A percentile compares a stretch with the other conserved stretches of the same genome.
Conservation (phyloP, 2,888 invertebrate species). For the Zygaena filipendulae region DNA sequence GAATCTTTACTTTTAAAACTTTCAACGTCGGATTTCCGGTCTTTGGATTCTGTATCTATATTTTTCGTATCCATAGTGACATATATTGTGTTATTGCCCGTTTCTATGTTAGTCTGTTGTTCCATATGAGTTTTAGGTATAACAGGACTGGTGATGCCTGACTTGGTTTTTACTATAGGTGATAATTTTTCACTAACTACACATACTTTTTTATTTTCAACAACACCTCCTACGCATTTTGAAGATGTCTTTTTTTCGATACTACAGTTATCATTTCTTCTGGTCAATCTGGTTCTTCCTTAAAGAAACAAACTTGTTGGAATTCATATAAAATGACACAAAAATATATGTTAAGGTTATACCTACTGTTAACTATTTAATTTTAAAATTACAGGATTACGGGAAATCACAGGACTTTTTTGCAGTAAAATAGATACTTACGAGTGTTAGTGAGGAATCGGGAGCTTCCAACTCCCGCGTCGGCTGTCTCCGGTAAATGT, state of each 20-base stretch:
- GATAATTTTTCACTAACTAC: conserved; percentile 35
- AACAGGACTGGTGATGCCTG: conserved; percentile 32
- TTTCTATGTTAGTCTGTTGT: too few relatives aligned
- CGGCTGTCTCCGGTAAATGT: conserved; percentile 38
- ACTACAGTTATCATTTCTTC: conserved; percentile 22
- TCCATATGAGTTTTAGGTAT: too few relatives aligned
- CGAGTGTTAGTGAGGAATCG: conserved; percentile 24
- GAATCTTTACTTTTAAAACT: too few relatives aligned
- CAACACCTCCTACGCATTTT: conserved; percentile 36
- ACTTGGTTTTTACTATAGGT: conserved; percentile 33
- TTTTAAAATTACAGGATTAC: too few relatives aligned
- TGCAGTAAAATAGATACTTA: conserved; percentile 21
- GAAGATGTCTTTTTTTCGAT: conserved; percentile 34
- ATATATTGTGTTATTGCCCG: too few relatives aligned
- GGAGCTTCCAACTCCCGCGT: conserved; percentile 37
- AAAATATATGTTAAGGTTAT: background rate
- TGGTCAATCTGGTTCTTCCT: conserved; percentile 25
- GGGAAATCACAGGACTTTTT: too few relatives aligned
- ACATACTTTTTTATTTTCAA: conserved; percentile 21
- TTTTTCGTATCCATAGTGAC: too few relatives aligned
- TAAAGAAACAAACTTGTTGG: conserved; percentile 14
- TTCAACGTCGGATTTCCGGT: too few relatives aligned
- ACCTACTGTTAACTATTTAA: too few relatives aligned
- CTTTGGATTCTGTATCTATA: too few relatives aligned
- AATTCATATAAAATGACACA: conserved; percentile 1